Evolutionary conservation across 2,888 invertebrate genomes (phyloP).

Genomic region (Deladenus siricidicola): DNA sequence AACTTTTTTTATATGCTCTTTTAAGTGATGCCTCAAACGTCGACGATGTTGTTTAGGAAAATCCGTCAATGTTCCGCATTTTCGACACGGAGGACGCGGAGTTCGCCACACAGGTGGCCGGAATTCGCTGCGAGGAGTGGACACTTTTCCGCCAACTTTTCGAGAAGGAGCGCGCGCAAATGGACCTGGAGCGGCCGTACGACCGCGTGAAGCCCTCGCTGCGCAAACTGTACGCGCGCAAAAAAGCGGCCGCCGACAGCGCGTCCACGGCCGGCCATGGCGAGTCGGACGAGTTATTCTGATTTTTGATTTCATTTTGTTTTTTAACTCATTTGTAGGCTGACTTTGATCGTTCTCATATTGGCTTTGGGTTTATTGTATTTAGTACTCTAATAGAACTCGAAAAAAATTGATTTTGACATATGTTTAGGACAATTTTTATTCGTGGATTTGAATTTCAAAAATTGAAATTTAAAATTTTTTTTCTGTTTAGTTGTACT

Average conservation of each 20-base stretch:
- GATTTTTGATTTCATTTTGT: no score
- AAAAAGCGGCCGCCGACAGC: neutral
- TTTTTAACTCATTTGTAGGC: no score
- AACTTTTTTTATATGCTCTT: neutral
- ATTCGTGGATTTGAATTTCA: no score
- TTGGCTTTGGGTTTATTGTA: no score
- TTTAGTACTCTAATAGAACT: no score
- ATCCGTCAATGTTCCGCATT: conserved; percentile 24
- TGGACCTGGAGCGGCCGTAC: conserved; percentile 42
- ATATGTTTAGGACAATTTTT: no score
- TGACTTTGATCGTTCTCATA: no score
- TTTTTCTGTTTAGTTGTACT: no score
- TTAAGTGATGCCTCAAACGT: neutral
- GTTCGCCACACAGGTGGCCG: conserved; percentile 28
- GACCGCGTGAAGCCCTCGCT: conserved; percentile 40
- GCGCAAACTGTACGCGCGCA: conserved; percentile 39
- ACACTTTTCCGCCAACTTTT: conserved; percentile 26
- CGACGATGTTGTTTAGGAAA: conserved; percentile 26
- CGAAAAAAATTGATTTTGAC: no score
- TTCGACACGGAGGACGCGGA: conserved; percentile 25
- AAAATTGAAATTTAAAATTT: no score
- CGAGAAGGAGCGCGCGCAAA: conserved; percentile 27
- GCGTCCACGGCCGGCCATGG: no score
- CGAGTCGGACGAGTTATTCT: no score
- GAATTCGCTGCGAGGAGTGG: conserved; percentile 32